Evolutionary conservation across 1,140 invertebrate genomes (phyloP), one percentile per base, ranked within the genome.

Genomic region (Lethocerus indicus): DNA sequence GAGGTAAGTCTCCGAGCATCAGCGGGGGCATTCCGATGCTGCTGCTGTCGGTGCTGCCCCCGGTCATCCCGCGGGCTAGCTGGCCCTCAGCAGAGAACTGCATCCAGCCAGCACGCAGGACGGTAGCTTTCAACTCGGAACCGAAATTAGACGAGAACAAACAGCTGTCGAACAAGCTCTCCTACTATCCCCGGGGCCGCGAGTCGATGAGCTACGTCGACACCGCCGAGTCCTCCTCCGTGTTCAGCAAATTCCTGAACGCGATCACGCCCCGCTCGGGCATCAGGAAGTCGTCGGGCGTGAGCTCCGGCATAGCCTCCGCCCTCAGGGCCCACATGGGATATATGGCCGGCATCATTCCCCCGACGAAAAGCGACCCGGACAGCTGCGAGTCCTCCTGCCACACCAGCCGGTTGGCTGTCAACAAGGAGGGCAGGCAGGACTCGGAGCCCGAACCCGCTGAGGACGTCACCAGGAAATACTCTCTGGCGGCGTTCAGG

Each of bases 311-410:
- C 24, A 74, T 82, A 7, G 77, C 77, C 29, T 74, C 77, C 7
- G 78, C 78, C 24, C 63, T 81, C 18, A 76, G 72, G 59, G 71
- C 76, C 45, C 79, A 83, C 57, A 78, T 81, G 60, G 77, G 76
- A 1, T 74, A 80, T 60, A 76, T 82, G 21, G 75, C 78, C 24
- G 75, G 76, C 18, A 63, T 81, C 7, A 73, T 81, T 40, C 78
- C 56, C 6, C 43, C 45, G 9, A 54, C 49, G 36, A 52, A 53
- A 37, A 50, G 50, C 1, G n/a, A n/a, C n/a, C n/a, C n/a, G n/a
- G 50, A 27, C 14, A 55, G 53, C 27, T 24, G 42, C 5, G 51
- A 54, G 20, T 61, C 72, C 16, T 74, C 72, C 0, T 75, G 73
- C 51, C 74, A 75, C 49, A 73, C 49, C 16, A 54, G 53, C n/a